Percentiles rank a stretch among this genome's conserved stretches.
Conservation (phyloP, 2,888 invertebrate genomes). For the Lepidocyrtinus sp. region DNA sequence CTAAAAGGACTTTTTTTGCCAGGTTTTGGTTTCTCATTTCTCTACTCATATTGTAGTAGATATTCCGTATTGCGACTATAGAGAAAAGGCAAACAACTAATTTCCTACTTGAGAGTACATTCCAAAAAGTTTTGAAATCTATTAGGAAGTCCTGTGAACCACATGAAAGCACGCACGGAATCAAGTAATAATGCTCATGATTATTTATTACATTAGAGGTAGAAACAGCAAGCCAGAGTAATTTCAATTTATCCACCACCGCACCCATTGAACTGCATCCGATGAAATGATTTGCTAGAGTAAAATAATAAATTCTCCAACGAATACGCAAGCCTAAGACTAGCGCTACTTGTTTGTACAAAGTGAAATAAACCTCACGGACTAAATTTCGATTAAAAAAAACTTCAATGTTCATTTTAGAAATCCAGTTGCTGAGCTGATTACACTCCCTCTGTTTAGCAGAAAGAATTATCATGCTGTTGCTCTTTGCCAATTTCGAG, state of each 20-base stretch:
- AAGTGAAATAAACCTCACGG: too few relatives aligned
- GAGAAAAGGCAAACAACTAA: too few relatives aligned
- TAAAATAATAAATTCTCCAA: constrained; percentile 11
- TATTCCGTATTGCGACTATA: too few relatives aligned
- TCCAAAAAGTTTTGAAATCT: constrained; percentile 8
- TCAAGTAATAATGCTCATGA: neutral
- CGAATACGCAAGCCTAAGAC: too few relatives aligned
- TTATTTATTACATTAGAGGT: neutral
- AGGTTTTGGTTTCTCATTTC: too few relatives aligned
- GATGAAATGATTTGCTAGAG: constrained; percentile 9
- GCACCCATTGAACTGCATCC: neutral
- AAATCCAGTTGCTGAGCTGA: constrained; percentile 1
- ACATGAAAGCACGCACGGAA: neutral
- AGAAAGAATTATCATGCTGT: neutral
- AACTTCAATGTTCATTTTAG: too few relatives aligned
- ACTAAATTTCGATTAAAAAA: neutral
- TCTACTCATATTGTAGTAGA: too few relatives aligned
- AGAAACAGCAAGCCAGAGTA: neutral
- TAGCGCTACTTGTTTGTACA: neutral
- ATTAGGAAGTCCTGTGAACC: constrained; percentile 1
- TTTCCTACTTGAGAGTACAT: neutral
- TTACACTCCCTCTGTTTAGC: neutral
- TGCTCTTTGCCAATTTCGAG: neutral
- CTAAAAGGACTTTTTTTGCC: too few relatives aligned
- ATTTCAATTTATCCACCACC: constrained; percentile 6